Evolutionary conservation across 2,113 vertebrate species (phyloP).

Genomic region (Craseonycteris thonglongyai): DNA sequence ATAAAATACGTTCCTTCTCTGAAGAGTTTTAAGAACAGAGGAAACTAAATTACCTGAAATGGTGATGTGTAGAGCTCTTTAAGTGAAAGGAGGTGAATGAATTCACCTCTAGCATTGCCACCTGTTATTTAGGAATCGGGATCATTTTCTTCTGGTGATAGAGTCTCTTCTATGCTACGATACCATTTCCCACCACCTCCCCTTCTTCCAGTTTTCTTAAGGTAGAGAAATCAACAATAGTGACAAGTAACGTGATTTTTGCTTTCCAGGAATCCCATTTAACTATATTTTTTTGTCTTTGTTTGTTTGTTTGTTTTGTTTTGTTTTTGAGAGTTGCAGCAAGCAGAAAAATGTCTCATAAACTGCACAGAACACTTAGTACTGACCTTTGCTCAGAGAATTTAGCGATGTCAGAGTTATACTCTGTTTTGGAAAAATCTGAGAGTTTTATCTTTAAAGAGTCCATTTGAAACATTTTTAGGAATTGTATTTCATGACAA

Average conservation of each 20-base stretch:
- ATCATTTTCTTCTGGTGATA: not conserved
- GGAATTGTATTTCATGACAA: not conserved
- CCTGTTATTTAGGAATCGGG: not conserved
- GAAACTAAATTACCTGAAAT: no score
- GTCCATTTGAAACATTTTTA: not conserved
- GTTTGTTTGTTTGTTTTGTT: not conserved
- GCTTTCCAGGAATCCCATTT: not conserved
- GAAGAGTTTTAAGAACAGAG: no score
- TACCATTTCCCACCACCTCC: not conserved
- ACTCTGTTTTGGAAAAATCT: not conserved
- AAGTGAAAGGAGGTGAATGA: no score
- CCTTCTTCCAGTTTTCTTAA: not conserved
- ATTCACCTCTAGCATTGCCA: no score
- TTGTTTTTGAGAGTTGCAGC: not conserved
- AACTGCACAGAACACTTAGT: not conserved
- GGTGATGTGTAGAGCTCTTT: no score
- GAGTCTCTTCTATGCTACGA: not conserved
- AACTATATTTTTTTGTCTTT: not conserved
- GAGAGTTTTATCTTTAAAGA: not conserved
- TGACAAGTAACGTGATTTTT: not conserved
- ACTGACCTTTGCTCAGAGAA: not conserved
- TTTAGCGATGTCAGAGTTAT: not conserved
- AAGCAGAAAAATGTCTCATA: not conserved
- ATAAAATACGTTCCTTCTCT: no score
- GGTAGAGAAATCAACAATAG: not conserved